Evolutionary conservation across 2,113 vertebrate genomes (phyloP), one percentile per base, ranked within the genome.

Genomic region (Neogale vison): DNA sequence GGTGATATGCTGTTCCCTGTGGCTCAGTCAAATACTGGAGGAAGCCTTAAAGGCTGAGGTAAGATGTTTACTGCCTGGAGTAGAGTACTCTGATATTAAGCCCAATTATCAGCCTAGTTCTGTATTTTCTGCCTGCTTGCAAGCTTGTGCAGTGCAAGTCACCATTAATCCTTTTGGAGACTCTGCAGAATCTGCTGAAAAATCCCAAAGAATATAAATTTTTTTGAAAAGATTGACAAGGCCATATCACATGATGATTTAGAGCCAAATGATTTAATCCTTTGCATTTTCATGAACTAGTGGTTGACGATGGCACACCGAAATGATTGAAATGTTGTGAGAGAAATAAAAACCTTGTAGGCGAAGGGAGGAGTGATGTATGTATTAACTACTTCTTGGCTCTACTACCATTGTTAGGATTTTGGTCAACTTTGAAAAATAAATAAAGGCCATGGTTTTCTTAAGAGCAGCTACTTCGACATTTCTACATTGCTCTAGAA

Each of bases 271-370:
- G 80, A 92, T 97, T 97, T 96, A 96, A 93, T 52, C 15, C 81
- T 96, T 93, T 96, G 87, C 76, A 97, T 97, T 98, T 98, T 97
- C 93, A 96, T 94, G 92, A 97, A 92, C 79, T 81, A 45, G 34
- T 95, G 55, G 47, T 81, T 80, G 95, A 87, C 0, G 17, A 74
- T 90, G 87, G 91, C 83, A 90, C n/a, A 82, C 9, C 72, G 63
- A 57, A 98, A 87, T 96, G 87, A 97, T 88, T 92, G 92, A 97
- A 90, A 23, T 96, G 69, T 87, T 83, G 81, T 77, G 65, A 95
- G 63, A 31, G 63, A 93, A 81, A 92, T 93, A 97, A 97, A 97
- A 91, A 77, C 92, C 74, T 90, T 93, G 50, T 6, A n/a, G 55
- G 26, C 42, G 72, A 39, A 26, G 34, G 47, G 71, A 90, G 34